Percentiles rank a stretch among this genome's conserved stretches.
Conservation (phyloP, 2,113 vertebrate genomes). For the Rutilus rutilus region DNA sequence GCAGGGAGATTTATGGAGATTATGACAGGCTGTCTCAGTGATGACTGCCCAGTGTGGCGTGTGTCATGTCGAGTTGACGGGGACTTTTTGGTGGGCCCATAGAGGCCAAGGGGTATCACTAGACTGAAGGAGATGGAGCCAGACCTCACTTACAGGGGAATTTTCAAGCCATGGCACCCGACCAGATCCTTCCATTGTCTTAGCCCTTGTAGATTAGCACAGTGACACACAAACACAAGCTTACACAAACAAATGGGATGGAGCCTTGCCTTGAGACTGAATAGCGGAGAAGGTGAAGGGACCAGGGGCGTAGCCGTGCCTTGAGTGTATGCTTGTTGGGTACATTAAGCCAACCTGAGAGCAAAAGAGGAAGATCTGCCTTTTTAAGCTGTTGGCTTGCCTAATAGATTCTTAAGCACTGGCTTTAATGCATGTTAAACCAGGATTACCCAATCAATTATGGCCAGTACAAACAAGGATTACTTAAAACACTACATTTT, state of each 20-base stretch:
- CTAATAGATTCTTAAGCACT: constrained; percentile 86
- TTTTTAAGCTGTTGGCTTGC: constrained; percentile 79
- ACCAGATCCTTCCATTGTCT: constrained; percentile 30
- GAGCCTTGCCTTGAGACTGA: constrained; percentile 10
- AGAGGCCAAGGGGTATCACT: constrained; percentile 62
- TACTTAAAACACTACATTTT: constrained; percentile 87
- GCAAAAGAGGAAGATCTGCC: constrained; percentile 75
- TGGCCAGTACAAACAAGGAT: constrained; percentile 84
- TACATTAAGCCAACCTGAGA: constrained; percentile 56
- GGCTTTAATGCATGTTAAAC: constrained; percentile 87
- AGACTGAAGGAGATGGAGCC: constrained; percentile 61
- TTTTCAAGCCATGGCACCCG: constrained; percentile 62
- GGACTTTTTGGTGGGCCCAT: constrained; percentile 60
- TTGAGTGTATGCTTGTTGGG: constrained; percentile 1
- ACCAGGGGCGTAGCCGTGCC: neutral
- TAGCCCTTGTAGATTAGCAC: constrained; percentile 43
- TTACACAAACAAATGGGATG: neutral
- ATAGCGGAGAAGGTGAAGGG: neutral
- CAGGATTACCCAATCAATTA: constrained; percentile 87
- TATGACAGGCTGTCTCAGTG: constrained; percentile 74
- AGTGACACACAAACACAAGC: constrained; percentile 34
- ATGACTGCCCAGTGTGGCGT: constrained; percentile 66
- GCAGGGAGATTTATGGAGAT: constrained; percentile 72
- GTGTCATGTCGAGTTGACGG: constrained; percentile 68
- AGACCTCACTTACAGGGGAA: constrained; percentile 57